Percentiles rank a stretch among this genome's conserved stretches.
These are phyloP conservation scores for Hypanus sabinus DNA, from an alignment of 2,113 vertebrate genomes.

Conservation along the genomic window DNA sequence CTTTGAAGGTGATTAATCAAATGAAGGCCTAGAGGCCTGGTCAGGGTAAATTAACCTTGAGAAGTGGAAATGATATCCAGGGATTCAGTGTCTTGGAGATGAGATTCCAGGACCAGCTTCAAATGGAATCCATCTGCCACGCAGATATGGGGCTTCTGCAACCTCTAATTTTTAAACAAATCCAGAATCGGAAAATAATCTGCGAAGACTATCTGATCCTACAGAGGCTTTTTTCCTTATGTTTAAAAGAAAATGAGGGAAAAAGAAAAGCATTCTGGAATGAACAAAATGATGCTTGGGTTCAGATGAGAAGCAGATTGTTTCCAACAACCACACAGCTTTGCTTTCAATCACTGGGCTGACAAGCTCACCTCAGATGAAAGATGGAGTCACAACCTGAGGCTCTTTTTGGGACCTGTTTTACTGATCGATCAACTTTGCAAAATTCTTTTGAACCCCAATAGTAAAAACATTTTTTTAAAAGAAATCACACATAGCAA, in stretches of 20 bases:
- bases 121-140: slow-evolving; percentile 17
- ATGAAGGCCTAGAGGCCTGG: slow-evolving; percentile 32
- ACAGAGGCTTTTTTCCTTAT: not conserved
- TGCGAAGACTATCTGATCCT: not conserved
- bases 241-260: not conserved
- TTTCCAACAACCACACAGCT: not conserved
- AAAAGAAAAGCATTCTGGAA: not conserved
- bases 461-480: not conserved
- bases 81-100: slow-evolving; percentile 16
- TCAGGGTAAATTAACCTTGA: slow-evolving; percentile 29
- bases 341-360: not conserved
- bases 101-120: not conserved
- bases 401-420: slow-evolving; percentile 12
- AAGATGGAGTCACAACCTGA: slow-evolving; percentile 22
- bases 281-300: not conserved
- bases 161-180: slow-evolving; percentile 31
- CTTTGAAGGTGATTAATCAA: slow-evolving; percentile 34
- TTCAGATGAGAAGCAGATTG: slow-evolving; percentile 24
- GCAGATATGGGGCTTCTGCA: not conserved
- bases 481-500: not conserved
- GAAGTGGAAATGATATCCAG: slow-evolving; percentile 26
- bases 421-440: slow-evolving; percentile 17
- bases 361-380: not conserved
- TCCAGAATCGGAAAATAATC: not conserved
- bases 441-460: slow-evolving; percentile 6